These are phyloP conservation scores for Drosophila limbata DNA, from an alignment of 2,888 invertebrate genomes.

Conservation along the genomic window DNA sequence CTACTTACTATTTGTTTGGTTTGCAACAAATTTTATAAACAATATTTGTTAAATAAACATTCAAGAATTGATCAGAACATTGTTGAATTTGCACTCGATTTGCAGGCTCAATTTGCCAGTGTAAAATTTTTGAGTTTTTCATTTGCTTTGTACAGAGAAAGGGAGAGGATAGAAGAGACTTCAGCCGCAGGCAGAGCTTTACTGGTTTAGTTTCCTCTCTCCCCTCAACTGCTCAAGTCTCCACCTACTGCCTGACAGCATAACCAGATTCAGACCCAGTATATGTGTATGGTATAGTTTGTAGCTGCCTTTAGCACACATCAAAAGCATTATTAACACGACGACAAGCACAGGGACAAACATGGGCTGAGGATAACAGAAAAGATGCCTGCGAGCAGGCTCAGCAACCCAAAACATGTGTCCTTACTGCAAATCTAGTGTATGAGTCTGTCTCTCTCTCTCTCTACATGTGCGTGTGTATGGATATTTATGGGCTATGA, in stretches of 20 bases:
- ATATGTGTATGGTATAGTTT: constrained; percentile 59
- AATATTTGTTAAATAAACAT: constrained; percentile 2
- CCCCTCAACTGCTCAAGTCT: too few relatives aligned
- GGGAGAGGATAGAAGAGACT: constrained; percentile 12
- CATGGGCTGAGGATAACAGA: constrained; percentile 55
- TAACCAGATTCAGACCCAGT: constrained; percentile 17
- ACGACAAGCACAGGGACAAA: constrained; percentile 60
- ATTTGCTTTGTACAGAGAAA: constrained; percentile 36
- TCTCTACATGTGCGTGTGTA: constrained; percentile 26
- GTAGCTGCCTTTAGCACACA: constrained; percentile 79
- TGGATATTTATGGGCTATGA: constrained; percentile 61
- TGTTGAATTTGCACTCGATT: constrained; percentile 46
- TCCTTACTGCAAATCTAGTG: constrained; percentile 54
- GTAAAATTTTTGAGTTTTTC: constrained; percentile 41
- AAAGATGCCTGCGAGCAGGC: constrained; percentile 75
- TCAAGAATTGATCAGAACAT: constrained; percentile 2
- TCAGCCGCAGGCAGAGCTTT: constrained; percentile 34
- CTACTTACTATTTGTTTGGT: not conserved
- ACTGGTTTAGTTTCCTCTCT: constrained; percentile 12
- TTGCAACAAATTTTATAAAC: not conserved
- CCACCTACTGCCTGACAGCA: not conserved
- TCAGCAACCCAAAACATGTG: constrained; percentile 76
- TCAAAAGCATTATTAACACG: constrained; percentile 80
- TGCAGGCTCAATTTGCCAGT: constrained; percentile 43
- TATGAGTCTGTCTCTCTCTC: constrained; percentile 26